A percentile compares a stretch with the other conserved stretches of the same genome.
phyloP scores from a whole-genome alignment of 2,113 vertebrate species.

The Solea senegalensis region DNA sequence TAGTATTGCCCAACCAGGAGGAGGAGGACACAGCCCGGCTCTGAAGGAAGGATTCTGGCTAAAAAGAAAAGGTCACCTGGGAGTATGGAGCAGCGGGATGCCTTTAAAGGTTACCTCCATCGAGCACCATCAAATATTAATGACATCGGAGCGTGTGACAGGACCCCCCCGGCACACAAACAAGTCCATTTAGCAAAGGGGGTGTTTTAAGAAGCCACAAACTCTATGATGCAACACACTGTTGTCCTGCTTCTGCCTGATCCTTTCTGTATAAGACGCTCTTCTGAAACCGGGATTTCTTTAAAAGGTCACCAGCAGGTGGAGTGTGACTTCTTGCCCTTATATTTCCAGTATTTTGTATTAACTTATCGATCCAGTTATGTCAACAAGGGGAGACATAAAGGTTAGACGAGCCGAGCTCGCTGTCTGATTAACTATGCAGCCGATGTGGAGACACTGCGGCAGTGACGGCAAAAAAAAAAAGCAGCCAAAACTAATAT shows the following conservation, averaged over 20 bases:
- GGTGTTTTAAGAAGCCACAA: slow-evolving; percentile 13
- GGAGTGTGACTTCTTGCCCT: slow-evolving; percentile 66
- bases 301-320: slow-evolving; percentile 75
- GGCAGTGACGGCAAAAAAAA: neutral
- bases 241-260: slow-evolving; percentile 2
- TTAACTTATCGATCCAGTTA: slow-evolving; percentile 74
- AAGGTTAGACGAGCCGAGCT: slow-evolving; percentile 66
- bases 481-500: slow-evolving; percentile 46
- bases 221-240: slow-evolving; percentile 32
- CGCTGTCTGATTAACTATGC: slow-evolving; percentile 27
- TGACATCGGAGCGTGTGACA: slow-evolving; percentile 49
- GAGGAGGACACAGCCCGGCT: slow-evolving; percentile 24
- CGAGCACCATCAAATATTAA: slow-evolving; percentile 76
- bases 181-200: slow-evolving; percentile 54
- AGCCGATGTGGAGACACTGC: slow-evolving; percentile 25
- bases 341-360: slow-evolving; percentile 64
- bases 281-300: slow-evolving; percentile 47
- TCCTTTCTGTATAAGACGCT: neutral
- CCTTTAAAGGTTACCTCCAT: slow-evolving; percentile 75
- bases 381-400: slow-evolving; percentile 53
- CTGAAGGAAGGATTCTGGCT: slow-evolving; percentile 41
- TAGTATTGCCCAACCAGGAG: slow-evolving; percentile 5
- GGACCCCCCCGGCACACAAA: slow-evolving; percentile 61
- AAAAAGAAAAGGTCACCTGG: slow-evolving; percentile 71
- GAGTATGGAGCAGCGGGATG: slow-evolving; percentile 56